A percentile compares a stretch with the other conserved stretches of the same genome.
Evolutionary conservation across 2,113 vertebrate genomes (phyloP).

Genomic region (Pogonocichla stellata): DNA sequence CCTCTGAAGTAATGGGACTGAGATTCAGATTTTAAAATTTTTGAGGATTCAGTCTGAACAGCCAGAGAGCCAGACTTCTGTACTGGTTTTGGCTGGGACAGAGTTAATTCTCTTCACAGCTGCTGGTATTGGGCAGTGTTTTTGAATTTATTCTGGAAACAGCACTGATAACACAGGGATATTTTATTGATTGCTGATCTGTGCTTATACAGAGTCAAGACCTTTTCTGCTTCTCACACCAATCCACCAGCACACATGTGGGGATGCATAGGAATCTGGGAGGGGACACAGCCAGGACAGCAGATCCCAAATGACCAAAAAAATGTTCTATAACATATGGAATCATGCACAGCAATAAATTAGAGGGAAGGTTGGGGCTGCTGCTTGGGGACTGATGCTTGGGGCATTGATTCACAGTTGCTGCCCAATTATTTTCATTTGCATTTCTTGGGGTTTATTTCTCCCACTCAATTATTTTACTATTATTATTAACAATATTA

Average conservation of each 20-base stretch:
- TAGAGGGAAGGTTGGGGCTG: background rate
- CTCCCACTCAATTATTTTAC: background rate
- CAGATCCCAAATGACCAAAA: background rate
- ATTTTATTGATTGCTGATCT: rapidly evolving
- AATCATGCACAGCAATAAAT: background rate
- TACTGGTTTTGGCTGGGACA: background rate
- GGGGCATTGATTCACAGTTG: background rate
- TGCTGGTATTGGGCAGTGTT: background rate
- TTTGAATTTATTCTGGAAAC: background rate
- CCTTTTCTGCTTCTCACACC: background rate
- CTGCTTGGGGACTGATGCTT: background rate
- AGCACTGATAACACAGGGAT: no score
- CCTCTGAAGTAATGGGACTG: background rate
- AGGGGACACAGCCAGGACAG: background rate
- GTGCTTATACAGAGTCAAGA: background rate
- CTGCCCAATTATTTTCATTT: background rate
- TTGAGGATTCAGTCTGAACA: background rate
- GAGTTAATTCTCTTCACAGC: background rate
- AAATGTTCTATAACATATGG: background rate
- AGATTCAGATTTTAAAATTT: background rate
- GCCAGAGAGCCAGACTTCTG: background rate
- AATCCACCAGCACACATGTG: background rate
- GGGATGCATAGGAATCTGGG: background rate
- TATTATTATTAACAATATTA: background rate
- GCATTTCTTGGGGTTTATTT: background rate